Conservation (phyloP, 2,113 vertebrate genomes). For the Podilymbus podiceps region DNA sequence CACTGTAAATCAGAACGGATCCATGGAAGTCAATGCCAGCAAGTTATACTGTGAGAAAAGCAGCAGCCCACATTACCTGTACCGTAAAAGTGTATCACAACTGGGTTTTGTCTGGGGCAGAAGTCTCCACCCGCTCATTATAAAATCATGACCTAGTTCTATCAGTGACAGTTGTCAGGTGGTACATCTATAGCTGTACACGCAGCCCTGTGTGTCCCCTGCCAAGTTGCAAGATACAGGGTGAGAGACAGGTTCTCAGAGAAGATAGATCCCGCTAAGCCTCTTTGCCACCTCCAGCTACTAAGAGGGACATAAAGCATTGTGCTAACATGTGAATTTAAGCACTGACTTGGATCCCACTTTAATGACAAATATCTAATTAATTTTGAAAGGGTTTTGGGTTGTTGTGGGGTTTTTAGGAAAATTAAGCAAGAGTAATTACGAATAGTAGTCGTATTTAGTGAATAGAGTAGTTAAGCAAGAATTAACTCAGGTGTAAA, state of each 20-base stretch:
- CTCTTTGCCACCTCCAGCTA: neutral
- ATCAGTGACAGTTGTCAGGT: neutral
- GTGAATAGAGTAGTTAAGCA: neutral
- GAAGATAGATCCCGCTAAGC: neutral
- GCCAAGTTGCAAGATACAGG: neutral
- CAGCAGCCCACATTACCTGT: neutral
- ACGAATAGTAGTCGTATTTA: neutral
- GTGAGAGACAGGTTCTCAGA: accelerated
- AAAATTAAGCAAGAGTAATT: neutral
- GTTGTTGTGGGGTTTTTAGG: no score
- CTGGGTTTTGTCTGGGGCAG: neutral
- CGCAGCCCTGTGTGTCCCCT: neutral
- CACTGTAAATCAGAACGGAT: neutral
- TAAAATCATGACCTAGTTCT: neutral
- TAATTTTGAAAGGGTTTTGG: neutral
- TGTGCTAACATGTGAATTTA: neutral
- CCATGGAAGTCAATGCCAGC: neutral
- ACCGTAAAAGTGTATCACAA: neutral
- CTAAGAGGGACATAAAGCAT: neutral
- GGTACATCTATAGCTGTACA: neutral
- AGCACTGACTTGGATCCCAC: neutral
- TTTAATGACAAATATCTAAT: neutral
- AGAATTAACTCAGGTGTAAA: neutral
- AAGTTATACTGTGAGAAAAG: neutral
- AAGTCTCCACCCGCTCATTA: neutral